These are phyloP conservation scores for Zaprionus davidi DNA, from an alignment of 1,140 invertebrate species.

Conservation along the genomic window DNA sequence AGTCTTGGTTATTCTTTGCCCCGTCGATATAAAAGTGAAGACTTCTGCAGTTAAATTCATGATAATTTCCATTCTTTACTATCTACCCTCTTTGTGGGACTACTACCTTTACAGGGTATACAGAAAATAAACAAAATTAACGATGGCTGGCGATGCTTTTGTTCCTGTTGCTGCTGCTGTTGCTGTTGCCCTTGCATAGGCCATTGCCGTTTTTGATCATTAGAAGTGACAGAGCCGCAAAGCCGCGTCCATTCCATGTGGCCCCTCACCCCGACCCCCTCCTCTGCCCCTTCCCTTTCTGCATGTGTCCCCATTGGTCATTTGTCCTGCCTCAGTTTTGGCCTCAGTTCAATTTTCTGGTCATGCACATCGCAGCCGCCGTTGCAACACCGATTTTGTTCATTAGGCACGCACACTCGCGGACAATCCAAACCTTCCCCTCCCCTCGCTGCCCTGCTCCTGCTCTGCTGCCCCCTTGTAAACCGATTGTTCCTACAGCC, in stretches of 20 bases:
- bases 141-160: conserved; percentile 35
- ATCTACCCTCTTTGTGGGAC: not conserved
- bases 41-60: not conserved
- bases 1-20: not conserved
- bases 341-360: conserved; percentile 77
- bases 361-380: conserved; percentile 76
- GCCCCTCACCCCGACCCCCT: no score
- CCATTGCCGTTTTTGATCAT: conserved; percentile 56
- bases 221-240: conserved; percentile 73
- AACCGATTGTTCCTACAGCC: conserved; percentile 35
- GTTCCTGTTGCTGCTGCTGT: conserved; percentile 27
- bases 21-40: not conserved
- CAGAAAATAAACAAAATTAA: conserved; percentile 70
- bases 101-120: not conserved
- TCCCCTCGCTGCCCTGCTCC: not conserved
- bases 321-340: conserved; percentile 72
- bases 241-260: conserved; percentile 42
- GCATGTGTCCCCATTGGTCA: conserved; percentile 45
- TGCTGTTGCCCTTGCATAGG: conserved; percentile 16
- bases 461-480: not conserved
- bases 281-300: not conserved
- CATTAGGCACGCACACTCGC: conserved; percentile 61
- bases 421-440: conserved; percentile 32
- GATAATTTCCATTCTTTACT: not conserved
- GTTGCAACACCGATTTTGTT: conserved; percentile 72